phyloP scores from a whole-genome alignment of 2,888 invertebrate species.

The Meloe dianella region DNA sequence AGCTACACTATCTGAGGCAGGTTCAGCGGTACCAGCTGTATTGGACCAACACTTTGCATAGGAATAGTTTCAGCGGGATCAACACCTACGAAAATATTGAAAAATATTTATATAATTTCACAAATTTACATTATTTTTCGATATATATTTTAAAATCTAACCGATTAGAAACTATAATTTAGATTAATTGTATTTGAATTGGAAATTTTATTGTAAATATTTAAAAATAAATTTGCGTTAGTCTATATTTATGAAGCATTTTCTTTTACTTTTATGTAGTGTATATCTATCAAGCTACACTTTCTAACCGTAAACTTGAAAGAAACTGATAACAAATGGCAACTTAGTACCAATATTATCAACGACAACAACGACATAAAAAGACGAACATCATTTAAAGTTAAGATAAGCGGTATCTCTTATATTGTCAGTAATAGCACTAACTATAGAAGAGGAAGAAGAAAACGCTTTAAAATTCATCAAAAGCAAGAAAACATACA shows the following conservation, averaged over 20 bases:
- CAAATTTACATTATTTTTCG: too few species aligned
- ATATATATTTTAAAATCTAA: too few species aligned
- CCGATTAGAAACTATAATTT: too few species aligned
- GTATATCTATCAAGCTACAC: background rate
- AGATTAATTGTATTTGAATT: background rate
- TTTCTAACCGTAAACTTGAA: background rate
- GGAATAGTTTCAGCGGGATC: slow-evolving; percentile 45
- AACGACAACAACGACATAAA: slow-evolving; percentile 2
- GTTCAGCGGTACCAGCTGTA: slow-evolving; percentile 46
- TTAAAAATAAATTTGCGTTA: background rate
- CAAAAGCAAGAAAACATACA: background rate
- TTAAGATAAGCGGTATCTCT: background rate
- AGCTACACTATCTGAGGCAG: slow-evolving; percentile 44
- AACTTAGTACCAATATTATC: background rate
- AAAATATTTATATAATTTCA: background rate
- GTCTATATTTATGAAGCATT: background rate
- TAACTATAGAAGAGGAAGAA: background rate
- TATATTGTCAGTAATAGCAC: background rate
- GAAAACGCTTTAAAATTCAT: background rate
- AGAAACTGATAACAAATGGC: background rate
- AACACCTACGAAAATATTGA: slow-evolving; percentile 29
- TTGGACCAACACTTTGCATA: slow-evolving; percentile 49
- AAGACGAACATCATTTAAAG: background rate
- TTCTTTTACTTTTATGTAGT: background rate
- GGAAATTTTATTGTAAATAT: background rate